These are phyloP conservation scores for Atlantisia rogersi DNA, from an alignment of 2,113 vertebrate genomes.

Conservation along the genomic window DNA sequence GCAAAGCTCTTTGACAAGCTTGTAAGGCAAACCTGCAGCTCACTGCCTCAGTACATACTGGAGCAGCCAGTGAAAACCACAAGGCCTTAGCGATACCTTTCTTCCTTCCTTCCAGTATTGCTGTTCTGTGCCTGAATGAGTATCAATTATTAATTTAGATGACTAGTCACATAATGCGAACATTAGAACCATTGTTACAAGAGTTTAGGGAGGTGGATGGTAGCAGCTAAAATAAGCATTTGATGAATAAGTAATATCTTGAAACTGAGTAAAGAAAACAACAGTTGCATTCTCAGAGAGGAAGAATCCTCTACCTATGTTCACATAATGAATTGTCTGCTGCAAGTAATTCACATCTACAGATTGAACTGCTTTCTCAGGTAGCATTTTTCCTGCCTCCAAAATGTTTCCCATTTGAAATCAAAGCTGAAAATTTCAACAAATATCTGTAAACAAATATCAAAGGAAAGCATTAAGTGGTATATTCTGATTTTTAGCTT, in stretches of 20 bases:
- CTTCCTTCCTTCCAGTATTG: background rate
- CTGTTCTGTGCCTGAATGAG: background rate
- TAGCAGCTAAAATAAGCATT: background rate
- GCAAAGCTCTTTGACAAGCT: background rate
- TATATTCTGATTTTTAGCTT: background rate
- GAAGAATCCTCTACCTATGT: background rate
- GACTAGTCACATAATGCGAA: background rate
- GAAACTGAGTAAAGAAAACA: slow-evolving; percentile 2
- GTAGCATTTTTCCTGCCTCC: background rate
- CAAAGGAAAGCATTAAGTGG: background rate
- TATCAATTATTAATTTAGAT: background rate
- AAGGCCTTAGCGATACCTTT: background rate
- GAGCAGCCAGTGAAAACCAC: background rate
- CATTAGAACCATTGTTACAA: background rate
- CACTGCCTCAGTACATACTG: background rate
- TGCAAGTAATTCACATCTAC: background rate
- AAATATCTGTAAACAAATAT: background rate
- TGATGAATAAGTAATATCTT: background rate
- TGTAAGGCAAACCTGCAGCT: background rate
- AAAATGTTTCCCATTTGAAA: background rate
- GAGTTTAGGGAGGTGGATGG: background rate
- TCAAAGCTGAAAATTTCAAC: background rate
- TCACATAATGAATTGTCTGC: background rate
- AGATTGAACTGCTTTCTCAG: background rate
- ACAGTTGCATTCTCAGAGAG: background rate